phyloP scores from a whole-genome alignment of 1,140 invertebrate genomes.

The Euglossa dilemma region DNA sequence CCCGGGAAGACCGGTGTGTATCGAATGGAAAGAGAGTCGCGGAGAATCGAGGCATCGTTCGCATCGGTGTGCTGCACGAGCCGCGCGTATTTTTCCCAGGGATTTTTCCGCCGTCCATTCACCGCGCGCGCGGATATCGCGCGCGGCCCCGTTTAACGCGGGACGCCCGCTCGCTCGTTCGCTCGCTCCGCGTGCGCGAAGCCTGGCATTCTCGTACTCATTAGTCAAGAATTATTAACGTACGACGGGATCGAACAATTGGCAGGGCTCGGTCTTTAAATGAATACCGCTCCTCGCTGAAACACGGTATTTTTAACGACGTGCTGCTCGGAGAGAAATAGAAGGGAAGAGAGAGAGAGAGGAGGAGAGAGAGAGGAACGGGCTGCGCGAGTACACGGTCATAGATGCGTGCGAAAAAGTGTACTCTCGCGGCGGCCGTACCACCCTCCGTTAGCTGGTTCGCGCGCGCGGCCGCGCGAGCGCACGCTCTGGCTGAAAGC shows the following conservation, averaged over 20 bases:
- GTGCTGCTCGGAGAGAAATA: not conserved
- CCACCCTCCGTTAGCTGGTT: not conserved
- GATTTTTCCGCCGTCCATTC: not conserved
- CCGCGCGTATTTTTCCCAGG: not conserved
- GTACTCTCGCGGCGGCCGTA: not conserved
- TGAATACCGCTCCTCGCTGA: conserved; percentile 28
- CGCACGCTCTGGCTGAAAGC: conserved; percentile 36
- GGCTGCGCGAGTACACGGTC: conserved; percentile 4
- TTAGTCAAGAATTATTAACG: conserved; percentile 50
- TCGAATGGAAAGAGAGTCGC: not conserved
- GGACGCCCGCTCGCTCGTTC: too few relatives aligned
- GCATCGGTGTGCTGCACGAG: not conserved
- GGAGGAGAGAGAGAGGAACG: not conserved
- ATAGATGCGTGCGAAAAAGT: conserved; percentile 44
- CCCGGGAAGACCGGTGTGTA: not conserved
- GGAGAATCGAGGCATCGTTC: not conserved
- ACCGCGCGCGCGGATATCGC: not conserved
- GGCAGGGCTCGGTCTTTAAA: conserved; percentile 32
- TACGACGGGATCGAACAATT: conserved; percentile 47
- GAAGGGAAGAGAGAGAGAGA: not conserved
- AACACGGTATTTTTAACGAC: conserved; percentile 50
- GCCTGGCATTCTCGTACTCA: conserved; percentile 27
- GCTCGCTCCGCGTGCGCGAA: too few relatives aligned
- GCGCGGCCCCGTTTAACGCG: not conserved
- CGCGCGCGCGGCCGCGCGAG: conserved; percentile 2